phyloP scores from a whole-genome alignment of 2,797 vertebrate species.

The Notoglanidium macrostoma region DNA sequence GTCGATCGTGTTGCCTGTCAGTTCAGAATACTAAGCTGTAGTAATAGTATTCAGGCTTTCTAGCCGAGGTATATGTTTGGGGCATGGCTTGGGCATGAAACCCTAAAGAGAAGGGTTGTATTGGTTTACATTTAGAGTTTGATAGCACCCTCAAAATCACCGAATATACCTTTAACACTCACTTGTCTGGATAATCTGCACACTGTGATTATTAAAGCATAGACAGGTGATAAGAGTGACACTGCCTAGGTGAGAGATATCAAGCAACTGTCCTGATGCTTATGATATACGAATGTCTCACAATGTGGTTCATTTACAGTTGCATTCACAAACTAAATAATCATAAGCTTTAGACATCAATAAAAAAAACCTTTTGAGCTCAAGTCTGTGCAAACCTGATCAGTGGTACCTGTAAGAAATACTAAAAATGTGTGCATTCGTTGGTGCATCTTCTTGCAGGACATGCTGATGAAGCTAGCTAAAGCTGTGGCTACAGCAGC shows the following conservation, averaged over 20 bases:
- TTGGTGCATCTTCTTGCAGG: constrained; percentile 69
- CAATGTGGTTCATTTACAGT: not conserved
- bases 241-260: not conserved
- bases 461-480: constrained; percentile 95
- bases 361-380: not conserved
- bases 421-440: not conserved
- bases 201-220: not conserved
- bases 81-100: not conserved
- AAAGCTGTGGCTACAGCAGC: constrained; percentile 95
- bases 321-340: not conserved
- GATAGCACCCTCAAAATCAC: not conserved
- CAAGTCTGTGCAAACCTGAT: not conserved
- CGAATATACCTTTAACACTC: not conserved
- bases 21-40: not conserved
- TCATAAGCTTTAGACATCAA: not conserved
- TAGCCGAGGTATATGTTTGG: not conserved
- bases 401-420: not conserved
- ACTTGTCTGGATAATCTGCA: not conserved
- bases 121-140: not conserved
- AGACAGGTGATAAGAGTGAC: not conserved
- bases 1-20: not conserved
- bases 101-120: not conserved
- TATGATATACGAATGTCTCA: not conserved
- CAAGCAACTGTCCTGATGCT: not conserved
- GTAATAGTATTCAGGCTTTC: not conserved